phyloP scores from a whole-genome alignment of 2,113 vertebrate species.

The Mystacornis crossleyi region DNA sequence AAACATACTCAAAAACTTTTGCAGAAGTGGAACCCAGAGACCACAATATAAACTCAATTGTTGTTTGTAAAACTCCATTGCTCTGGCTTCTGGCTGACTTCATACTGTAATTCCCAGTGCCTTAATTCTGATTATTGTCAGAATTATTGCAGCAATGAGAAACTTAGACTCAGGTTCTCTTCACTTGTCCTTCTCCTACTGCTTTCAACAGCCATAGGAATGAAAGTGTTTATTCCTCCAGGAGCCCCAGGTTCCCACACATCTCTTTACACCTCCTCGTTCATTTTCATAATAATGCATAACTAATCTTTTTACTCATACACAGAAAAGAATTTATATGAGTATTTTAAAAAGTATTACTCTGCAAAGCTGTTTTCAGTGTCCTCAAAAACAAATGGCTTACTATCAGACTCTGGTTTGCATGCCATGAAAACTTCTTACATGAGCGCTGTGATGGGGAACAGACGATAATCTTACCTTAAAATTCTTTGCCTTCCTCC shows the following conservation, averaged over 20 bases:
- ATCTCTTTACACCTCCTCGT: neutral
- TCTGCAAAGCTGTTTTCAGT: neutral
- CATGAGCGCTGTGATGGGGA: neutral
- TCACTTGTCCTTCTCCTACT: neutral
- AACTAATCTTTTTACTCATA: neutral
- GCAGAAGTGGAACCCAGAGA: neutral
- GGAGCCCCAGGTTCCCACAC: neutral
- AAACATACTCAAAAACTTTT: neutral
- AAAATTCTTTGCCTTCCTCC: constrained; percentile 2
- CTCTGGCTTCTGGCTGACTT: neutral
- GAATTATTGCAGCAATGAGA: neutral
- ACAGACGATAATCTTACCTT: constrained; percentile 7
- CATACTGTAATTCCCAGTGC: neutral
- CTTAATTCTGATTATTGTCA: neutral
- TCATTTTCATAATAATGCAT: neutral
- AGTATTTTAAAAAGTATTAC: neutral
- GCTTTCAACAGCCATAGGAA: neutral
- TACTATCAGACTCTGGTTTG: neutral
- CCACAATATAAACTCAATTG: neutral
- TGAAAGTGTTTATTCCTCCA: neutral
- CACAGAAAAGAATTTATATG: neutral
- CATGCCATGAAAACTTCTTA: neutral
- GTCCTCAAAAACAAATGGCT: neutral
- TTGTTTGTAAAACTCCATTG: neutral
- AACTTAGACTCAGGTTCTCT: neutral